A percentile compares a stretch with the other conserved stretches of the same genome.
Evolutionary conservation across 2,113 vertebrate genomes (phyloP).

Genomic region (Callipepla squamata): DNA sequence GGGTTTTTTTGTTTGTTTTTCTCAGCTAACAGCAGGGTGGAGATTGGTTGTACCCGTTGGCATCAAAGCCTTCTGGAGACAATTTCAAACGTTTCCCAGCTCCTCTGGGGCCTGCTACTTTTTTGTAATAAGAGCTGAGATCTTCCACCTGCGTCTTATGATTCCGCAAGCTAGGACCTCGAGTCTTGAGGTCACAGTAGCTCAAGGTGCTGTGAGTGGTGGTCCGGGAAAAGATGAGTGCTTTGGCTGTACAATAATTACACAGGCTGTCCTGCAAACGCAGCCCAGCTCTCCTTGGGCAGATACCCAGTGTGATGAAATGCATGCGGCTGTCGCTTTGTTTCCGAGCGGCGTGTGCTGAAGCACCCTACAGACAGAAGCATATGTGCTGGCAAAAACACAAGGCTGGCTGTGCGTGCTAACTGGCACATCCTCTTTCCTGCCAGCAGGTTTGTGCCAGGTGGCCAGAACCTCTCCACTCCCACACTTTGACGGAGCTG

Average conservation of each 20-base stretch:
- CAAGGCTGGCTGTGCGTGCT: not conserved
- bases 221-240: not conserved
- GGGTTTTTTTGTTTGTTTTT: not conserved
- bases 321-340: not conserved
- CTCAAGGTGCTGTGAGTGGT: not conserved
- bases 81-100: not conserved
- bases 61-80: not conserved
- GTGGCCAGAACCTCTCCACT: not conserved
- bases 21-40: not conserved
- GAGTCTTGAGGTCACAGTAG: not conserved
- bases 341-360: not conserved
- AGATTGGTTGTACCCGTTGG: not conserved
- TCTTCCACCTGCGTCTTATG: not conserved
- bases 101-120: not conserved
- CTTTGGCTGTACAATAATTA: not conserved
- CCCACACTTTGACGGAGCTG: not conserved
- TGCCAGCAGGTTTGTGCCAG: not conserved
- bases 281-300: not conserved
- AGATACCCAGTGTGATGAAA: not conserved
- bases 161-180: not conserved
- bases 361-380: not conserved
- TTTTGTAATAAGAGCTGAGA: not conserved
- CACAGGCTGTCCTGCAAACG: not conserved
- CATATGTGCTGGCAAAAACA: constrained; percentile 7
- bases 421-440: not conserved